Percentiles rank a stretch among this genome's conserved stretches.
phyloP scores from a whole-genome alignment of 2,797 vertebrate species.

The Mico argentatus region DNA sequence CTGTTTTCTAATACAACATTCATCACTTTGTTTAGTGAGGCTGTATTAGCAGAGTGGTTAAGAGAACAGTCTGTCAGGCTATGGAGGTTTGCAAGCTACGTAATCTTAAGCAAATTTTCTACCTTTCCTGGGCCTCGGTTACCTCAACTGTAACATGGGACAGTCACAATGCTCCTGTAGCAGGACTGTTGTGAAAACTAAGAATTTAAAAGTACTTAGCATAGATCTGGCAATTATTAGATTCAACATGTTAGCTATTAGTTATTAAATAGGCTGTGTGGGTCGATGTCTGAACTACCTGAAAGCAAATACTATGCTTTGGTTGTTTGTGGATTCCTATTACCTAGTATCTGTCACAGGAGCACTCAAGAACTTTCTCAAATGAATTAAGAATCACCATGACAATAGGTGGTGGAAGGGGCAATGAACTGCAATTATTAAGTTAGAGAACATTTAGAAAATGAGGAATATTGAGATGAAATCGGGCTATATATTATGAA shows the following conservation, averaged over 20 bases:
- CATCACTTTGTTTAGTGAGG: not conserved
- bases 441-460: not conserved
- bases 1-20: not conserved
- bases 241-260: not conserved
- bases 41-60: not conserved
- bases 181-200: not conserved
- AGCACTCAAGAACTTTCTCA: not conserved
- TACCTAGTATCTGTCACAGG: not conserved
- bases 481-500: not conserved
- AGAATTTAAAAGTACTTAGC: conserved; percentile 14
- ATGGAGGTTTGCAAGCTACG: not conserved
- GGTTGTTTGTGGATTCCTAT: not conserved
- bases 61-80: not conserved
- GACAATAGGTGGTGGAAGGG: not conserved
- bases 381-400: not conserved
- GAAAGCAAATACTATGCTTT: not conserved
- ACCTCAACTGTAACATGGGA: not conserved
- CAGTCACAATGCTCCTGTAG: not conserved
- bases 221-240: not conserved
- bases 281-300: not conserved
- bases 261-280: not conserved
- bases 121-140: not conserved
- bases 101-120: not conserved
- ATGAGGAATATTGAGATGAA: not conserved
- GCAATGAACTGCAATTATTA: not conserved